A percentile compares a stretch with the other conserved stretches of the same genome.
Evolutionary conservation across 2,888 invertebrate genomes (phyloP).

Genomic region (Eledona agricola): DNA sequence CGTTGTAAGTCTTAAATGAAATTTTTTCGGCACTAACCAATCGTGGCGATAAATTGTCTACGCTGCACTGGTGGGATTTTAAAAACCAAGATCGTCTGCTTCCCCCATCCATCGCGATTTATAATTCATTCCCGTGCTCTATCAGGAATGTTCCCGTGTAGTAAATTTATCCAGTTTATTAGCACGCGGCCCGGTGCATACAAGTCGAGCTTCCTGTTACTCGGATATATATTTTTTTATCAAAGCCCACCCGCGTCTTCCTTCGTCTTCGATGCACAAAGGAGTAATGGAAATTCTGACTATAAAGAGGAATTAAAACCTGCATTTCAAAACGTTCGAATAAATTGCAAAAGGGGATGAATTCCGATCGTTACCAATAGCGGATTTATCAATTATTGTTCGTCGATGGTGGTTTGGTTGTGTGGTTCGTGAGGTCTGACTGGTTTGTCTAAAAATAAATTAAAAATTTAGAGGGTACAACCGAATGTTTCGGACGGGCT

Average conservation of each 20-base stretch:
- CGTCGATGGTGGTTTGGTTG: constrained; percentile 7
- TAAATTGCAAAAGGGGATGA: constrained; percentile 10
- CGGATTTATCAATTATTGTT: constrained; percentile 17
- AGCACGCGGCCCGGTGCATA: constrained; percentile 25
- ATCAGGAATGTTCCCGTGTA: constrained; percentile 27
- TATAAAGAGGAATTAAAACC: constrained; percentile 10
- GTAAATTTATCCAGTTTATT: constrained; percentile 34
- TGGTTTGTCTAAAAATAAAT: constrained; percentile 32
- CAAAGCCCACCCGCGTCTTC: constrained; percentile 14
- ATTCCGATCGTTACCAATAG: constrained; percentile 2
- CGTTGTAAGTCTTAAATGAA: no score
- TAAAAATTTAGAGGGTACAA: constrained; percentile 39
- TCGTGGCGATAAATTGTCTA: constrained; percentile 15
- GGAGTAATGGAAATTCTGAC: constrained; percentile 16
- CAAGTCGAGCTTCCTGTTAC: constrained; percentile 22
- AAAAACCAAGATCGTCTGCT: constrained; percentile 7
- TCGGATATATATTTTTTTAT: constrained; percentile 15
- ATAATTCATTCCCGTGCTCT: constrained; percentile 24
- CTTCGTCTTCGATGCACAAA: constrained; percentile 19
- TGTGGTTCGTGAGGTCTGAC: constrained; percentile 9
- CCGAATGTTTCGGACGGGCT: constrained; percentile 13
- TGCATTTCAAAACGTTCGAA: constrained; percentile 5
- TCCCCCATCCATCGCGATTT: constrained; percentile 26
- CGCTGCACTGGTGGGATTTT: constrained; percentile 13
- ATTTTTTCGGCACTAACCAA: constrained; percentile 20